Conservation (phyloP, 2,797 vertebrate genomes). For the Apogon talboti region DNA sequence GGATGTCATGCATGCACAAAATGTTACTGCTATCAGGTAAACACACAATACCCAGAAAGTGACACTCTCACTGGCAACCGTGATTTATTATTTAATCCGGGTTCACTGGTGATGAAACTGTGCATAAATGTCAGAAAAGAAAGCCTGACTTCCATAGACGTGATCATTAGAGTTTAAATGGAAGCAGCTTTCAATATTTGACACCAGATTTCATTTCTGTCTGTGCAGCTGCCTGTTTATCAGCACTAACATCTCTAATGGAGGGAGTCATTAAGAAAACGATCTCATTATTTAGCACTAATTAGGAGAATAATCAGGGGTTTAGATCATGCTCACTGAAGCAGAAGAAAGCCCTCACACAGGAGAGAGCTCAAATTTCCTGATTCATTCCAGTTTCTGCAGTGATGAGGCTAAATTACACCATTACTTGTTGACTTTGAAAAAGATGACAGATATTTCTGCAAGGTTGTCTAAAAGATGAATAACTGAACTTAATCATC, state of each 20-base stretch:
- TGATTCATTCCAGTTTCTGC: not conserved
- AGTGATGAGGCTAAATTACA: not conserved
- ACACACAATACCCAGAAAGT: not conserved
- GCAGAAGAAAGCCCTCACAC: not conserved
- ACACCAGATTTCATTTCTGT: not conserved
- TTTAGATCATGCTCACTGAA: conserved; percentile 4
- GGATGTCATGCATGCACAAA: not conserved
- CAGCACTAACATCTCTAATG: conserved; percentile 8
- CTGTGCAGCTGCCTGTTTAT: conserved; percentile 1
- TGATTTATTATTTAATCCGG: not conserved
- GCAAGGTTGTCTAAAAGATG: not conserved
- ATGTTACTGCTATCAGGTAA: not conserved
- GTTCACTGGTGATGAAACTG: not conserved
- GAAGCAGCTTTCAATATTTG: not conserved
- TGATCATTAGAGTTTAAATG: not conserved
- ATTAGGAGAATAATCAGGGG: conserved; percentile 31
- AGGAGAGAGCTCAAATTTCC: not conserved
- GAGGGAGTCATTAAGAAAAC: conserved; percentile 24
- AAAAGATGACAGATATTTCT: not conserved
- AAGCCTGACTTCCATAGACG: not conserved
- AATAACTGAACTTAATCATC: not conserved
- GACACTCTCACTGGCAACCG: not conserved
- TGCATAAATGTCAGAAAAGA: not conserved
- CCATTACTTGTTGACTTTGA: not conserved
- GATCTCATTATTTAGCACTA: conserved; percentile 29